These are phyloP conservation scores for Hirundo rustica DNA, from an alignment of 2,797 vertebrate genomes.

Conservation along the genomic window DNA sequence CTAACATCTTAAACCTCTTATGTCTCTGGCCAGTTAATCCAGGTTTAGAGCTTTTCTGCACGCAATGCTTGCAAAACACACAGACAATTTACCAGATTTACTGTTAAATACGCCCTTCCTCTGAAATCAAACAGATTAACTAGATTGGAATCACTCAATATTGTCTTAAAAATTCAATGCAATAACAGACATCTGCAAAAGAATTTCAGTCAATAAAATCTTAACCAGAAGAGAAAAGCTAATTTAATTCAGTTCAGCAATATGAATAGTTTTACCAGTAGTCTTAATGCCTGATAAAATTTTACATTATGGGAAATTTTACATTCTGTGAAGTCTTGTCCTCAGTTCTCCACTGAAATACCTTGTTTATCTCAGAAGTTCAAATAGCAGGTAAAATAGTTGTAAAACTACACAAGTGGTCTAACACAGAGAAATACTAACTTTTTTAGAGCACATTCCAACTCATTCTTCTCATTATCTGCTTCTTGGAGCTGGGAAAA, in stretches of 20 bases:
- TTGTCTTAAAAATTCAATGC: neutral
- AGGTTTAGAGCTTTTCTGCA: neutral
- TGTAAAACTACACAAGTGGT: neutral
- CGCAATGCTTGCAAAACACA: neutral
- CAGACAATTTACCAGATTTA: neutral
- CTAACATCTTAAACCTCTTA: neutral
- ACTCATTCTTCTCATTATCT: constrained; percentile 86
- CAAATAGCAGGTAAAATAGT: neutral
- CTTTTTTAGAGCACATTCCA: constrained; percentile 88
- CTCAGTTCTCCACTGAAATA: neutral
- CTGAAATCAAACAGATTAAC: neutral
- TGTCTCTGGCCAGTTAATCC: neutral
- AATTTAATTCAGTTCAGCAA: neutral
- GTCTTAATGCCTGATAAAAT: neutral
- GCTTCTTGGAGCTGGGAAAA: constrained; percentile 88
- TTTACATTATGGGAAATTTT: neutral
- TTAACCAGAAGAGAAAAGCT: neutral
- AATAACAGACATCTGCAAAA: neutral
- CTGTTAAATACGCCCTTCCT: neutral
- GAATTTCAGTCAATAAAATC: neutral
- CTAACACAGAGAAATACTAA: constrained; percentile 55
- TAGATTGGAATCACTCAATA: neutral
- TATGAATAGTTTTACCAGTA: neutral
- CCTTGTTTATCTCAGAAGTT: neutral
- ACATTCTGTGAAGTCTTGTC: neutral